Evolutionary conservation across 2,113 vertebrate species (phyloP).

Genomic region (Lepisosteus oculatus): DNA sequence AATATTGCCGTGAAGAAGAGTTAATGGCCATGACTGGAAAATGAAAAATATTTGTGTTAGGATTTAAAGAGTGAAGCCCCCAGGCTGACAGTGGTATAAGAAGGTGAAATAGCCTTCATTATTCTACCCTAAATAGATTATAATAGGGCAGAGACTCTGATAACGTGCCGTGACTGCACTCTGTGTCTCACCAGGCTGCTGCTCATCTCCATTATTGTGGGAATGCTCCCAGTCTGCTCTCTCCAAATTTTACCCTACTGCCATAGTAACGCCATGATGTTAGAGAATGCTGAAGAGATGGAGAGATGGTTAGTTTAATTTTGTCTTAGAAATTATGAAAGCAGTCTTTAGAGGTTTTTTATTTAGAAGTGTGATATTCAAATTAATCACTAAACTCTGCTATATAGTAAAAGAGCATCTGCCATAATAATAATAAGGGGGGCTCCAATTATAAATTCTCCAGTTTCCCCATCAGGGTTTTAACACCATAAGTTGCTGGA

Average conservation of each 20-base stretch:
- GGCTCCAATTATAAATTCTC: background rate
- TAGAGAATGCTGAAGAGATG: too few species aligned
- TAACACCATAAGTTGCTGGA: background rate
- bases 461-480: background rate
- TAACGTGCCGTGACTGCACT: conserved; percentile 25
- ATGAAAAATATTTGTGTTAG: conserved; percentile 30
- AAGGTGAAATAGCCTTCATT: conserved; percentile 21
- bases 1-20: conserved; percentile 24
- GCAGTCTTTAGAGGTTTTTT: background rate
- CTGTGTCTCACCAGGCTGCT: conserved; percentile 17
- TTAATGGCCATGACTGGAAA: conserved; percentile 20
- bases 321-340: background rate
- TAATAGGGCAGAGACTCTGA: conserved; percentile 19
- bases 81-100: conserved; percentile 23
- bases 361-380: too few species aligned
- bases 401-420: too few species aligned
- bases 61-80: conserved; percentile 15
- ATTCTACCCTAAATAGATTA: conserved; percentile 18
- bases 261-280: conserved; percentile 6
- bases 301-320: background rate
- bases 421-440: background rate
- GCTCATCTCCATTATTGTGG: conserved; percentile 9
- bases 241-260: conserved; percentile 14
- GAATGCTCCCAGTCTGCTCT: background rate
- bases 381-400: too few species aligned